These are phyloP conservation scores for Epirrhoe alternata DNA, from an alignment of 2,888 invertebrate genomes.

Conservation along the genomic window DNA sequence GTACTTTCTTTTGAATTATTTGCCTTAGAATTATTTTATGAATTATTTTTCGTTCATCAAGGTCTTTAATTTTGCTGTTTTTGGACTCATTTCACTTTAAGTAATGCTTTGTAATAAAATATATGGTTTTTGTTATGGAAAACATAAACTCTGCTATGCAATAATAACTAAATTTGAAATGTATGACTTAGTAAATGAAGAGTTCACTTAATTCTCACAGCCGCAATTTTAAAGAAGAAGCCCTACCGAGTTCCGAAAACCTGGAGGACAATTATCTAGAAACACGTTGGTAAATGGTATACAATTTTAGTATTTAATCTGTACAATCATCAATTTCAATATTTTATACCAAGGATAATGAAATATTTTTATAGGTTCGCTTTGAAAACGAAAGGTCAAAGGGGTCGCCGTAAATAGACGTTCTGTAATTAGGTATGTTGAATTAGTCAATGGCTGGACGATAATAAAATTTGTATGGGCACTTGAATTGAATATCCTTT, in stretches of 20 bases:
- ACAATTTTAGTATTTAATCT: too few relatives aligned
- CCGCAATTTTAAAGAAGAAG: background rate
- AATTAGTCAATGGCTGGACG: conserved; percentile 8
- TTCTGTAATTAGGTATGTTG: background rate
- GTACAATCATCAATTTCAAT: too few relatives aligned
- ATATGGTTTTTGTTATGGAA: background rate
- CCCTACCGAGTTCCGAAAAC: background rate
- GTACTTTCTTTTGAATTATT: too few relatives aligned
- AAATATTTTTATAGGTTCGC: background rate
- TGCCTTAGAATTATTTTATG: too few relatives aligned
- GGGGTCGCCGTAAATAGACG: background rate
- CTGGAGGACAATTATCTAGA: background rate
- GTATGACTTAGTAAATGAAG: background rate
- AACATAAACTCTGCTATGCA: background rate
- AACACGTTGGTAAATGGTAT: too few relatives aligned
- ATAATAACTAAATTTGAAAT: background rate
- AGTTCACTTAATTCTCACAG: background rate
- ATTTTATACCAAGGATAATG: too few relatives aligned
- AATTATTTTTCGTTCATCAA: too few relatives aligned
- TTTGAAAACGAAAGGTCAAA: too few relatives aligned
- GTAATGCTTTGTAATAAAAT: too few relatives aligned
- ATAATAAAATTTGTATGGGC: conserved; percentile 23
- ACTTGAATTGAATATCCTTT: conserved; percentile 24
- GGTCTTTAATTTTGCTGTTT: too few relatives aligned
- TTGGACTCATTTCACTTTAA: too few relatives aligned